phyloP scores from a whole-genome alignment of 1,140 invertebrate genomes.

The Pararge aegeria region DNA sequence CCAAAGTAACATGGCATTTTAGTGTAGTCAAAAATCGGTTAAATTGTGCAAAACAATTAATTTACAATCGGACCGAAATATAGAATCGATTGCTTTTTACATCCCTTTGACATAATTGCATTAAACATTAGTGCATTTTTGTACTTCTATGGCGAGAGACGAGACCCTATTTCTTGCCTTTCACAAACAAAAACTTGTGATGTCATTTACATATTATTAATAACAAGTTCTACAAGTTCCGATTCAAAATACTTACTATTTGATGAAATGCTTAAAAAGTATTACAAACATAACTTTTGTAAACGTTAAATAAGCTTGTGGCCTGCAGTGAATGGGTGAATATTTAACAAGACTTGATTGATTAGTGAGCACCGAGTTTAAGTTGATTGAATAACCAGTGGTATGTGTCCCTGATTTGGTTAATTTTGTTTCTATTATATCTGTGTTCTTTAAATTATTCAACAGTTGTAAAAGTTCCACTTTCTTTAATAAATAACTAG shows the following conservation, averaged over 20 bases:
- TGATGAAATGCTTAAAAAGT: neutral
- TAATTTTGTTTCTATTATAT: too few species aligned
- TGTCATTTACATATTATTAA: slow-evolving; percentile 16
- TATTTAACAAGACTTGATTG: neutral
- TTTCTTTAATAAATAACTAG: too few species aligned
- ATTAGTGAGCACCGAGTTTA: neutral
- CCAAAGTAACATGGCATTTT: too few species aligned
- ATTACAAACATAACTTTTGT: neutral
- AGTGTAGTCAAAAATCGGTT: too few species aligned
- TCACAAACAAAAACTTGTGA: slow-evolving; percentile 24
- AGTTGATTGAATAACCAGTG: slow-evolving; percentile 19
- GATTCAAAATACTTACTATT: neutral
- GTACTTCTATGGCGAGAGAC: too few species aligned
- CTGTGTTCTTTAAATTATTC: too few species aligned
- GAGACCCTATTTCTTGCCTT: slow-evolving; percentile 12
- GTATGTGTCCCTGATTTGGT: slow-evolving; percentile 15
- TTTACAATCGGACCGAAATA: too few species aligned
- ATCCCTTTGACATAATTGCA: too few species aligned
- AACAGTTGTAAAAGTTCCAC: neutral
- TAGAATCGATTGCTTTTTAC: too few species aligned
- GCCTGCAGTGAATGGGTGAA: neutral
- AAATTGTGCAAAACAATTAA: too few species aligned
- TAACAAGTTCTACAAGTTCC: slow-evolving; percentile 12
- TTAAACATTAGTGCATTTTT: too few species aligned
- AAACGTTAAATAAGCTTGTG: neutral